Evolutionary conservation across 2,797 vertebrate genomes (phyloP), one percentile per base, ranked within the genome.

Genomic region (Melanotaenia maccullochi): DNA sequence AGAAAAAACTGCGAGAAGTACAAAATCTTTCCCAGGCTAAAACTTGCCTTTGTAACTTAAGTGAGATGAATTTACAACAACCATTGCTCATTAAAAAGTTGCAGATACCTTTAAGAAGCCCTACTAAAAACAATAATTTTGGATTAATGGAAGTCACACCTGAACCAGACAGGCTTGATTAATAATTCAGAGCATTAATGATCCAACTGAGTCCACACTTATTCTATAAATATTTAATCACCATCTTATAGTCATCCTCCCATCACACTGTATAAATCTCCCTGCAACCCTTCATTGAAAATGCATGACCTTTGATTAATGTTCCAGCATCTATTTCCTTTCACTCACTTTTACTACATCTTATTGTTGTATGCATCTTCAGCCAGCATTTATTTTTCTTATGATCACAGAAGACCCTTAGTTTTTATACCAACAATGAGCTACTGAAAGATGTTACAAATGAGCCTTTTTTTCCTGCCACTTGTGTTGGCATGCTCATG

Each of bases 201-300:
- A 91, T 74, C 82, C 74, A 69, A 60, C 77, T 63, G 84, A 83
- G 85, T 82, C 68, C 81, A 83, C 81, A 78, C 81, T 91, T 87
- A 84, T 85, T 80, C 79, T 42, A 85, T 90, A 63, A 38, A 91
- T 90, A 82, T 92, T 92, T 88, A 52, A 92, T 68, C 1, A n/a
- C 65, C 24, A 55, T 71, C 76, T 71, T 67, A 49, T 54, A 44
- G 79, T 66, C 75, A 49, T 60, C n/a, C 36, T 44, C 62, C 25
- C 49, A 22, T 52, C 65, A 12, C 68, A 51, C 68, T 47, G 68
- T 49, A 66, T 28, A 28, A 24, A 67, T 35, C 61, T 65, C 63
- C 79, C 51, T n/a, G 22, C 54, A 63, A 52, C 55, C 33, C 60
- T 76, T 89, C 87, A 89, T 92, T 51, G 68, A 89, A 90, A 86